phyloP scores from a whole-genome alignment of 2,113 vertebrate genomes.

The Oreocharis arfaki region DNA sequence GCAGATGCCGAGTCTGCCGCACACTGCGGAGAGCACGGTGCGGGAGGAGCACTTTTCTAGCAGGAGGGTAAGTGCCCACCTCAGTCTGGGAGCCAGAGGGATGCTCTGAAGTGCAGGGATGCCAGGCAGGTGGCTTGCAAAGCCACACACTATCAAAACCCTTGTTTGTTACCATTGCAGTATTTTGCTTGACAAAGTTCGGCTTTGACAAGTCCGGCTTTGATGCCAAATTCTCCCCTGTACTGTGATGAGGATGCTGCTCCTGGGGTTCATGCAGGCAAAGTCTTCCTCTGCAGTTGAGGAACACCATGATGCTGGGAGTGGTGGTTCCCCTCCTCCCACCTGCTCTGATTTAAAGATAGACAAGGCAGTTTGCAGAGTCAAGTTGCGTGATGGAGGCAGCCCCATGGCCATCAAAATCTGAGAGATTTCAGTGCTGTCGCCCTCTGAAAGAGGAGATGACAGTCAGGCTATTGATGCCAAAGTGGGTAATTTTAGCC shows the following conservation, averaged over 20 bases:
- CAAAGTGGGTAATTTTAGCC: conserved; percentile 37
- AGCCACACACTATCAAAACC: not conserved
- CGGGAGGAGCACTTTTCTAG: conserved; percentile 90
- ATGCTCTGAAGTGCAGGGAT: not conserved
- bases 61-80: conserved; percentile 75
- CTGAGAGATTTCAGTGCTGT: conserved; percentile 18
- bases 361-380: not conserved
- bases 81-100: not conserved
- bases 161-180: not conserved
- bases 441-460: conserved; percentile 2
- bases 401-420: not conserved
- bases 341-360: not conserved
- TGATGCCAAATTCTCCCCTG: not conserved
- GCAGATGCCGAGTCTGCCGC: conserved; percentile 85
- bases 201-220: not conserved
- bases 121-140: not conserved
- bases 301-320: not conserved
- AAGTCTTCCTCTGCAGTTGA: not conserved
- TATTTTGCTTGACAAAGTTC: not conserved
- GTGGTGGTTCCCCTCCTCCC: not conserved
- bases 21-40: conserved; percentile 79
- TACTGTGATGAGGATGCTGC: not conserved
- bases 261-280: accelerated
- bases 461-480: not conserved
- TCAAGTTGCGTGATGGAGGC: not conserved